Evolutionary conservation across 2,888 invertebrate genomes (phyloP).

Genomic region (Notodonta dromedarius): DNA sequence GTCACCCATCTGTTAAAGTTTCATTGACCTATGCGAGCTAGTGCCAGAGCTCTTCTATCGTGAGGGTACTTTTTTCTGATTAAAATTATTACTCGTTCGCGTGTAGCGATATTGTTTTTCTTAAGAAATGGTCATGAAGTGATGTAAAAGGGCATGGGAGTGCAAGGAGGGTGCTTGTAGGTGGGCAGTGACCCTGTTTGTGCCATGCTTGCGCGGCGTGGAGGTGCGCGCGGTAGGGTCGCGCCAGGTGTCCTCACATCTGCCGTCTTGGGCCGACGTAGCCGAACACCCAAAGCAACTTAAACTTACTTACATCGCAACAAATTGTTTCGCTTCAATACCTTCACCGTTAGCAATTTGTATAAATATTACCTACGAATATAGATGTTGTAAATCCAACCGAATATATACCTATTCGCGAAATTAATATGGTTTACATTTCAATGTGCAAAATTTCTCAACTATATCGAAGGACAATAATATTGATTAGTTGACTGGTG

Average conservation of each 20-base stretch:
- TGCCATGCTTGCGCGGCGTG: conserved; percentile 39
- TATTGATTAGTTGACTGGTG: conserved; percentile 62
- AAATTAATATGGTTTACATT: neutral
- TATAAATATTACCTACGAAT: conserved; percentile 6
- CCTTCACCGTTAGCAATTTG: conserved; percentile 56
- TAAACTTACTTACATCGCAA: conserved; percentile 50
- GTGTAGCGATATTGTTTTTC: conserved; percentile 74
- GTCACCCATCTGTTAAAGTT: conserved; percentile 50
- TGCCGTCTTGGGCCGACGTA: conserved; percentile 72
- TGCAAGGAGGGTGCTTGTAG: conserved; percentile 66
- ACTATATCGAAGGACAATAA: conserved; percentile 19
- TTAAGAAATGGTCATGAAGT: conserved; percentile 49
- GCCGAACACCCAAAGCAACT: conserved; percentile 60
- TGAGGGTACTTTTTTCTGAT: conserved; percentile 59
- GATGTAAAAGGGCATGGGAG: conserved; percentile 59
- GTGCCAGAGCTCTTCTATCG: conserved; percentile 51
- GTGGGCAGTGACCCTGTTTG: conserved; percentile 78
- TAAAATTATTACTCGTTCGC: conserved; percentile 69
- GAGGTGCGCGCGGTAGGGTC: conserved; percentile 76
- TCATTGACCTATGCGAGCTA: conserved; percentile 57
- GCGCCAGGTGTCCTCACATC: conserved; percentile 81
- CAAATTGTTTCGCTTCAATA: conserved; percentile 67
- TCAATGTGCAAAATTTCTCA: conserved; percentile 41
- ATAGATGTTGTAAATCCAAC: neutral
- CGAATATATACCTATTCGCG: neutral